Base-by-base conservation (phyloP, 2,797 vertebrate species). In the Linurgus olivaceus region DNA sequence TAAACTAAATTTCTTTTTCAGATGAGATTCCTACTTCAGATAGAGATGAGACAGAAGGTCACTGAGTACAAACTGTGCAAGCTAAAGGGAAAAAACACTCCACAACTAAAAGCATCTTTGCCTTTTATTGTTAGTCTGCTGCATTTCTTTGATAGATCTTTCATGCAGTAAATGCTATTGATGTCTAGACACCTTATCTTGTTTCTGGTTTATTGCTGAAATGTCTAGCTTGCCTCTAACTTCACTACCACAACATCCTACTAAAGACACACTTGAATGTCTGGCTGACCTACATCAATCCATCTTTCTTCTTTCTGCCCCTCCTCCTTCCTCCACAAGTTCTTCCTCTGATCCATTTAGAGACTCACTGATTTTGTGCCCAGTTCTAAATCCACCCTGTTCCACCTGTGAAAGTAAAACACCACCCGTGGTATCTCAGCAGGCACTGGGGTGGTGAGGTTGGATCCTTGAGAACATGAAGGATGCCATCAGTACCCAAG, bases 91-190 rank as follows among this genome's bases (percentile, higher is more conserved):
- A 35, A 47, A 73, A 47, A 9, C 45, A 47, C 9, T 17, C 38
- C 45, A 52, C 45, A 25, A 7, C 24, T 50, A 19, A 78, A 80
- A 70, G 13, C 16, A 59, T 33, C 17, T 35, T 94, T 67, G 12
- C 10, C 20, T 88, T 94, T 92, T 44, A 13, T 47, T 83, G 35
- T 37, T 78, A 78, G 20, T 35, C 24, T 55, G 48, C 45, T 61
- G 29, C n/a, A 76, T 72, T 92, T 78, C 67, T 96, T 88, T 84
- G n/a, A 54, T 86, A 76, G 40, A n/a, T 31, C 28, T 84, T 88
- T 80, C 81, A 59, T 42, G 37, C 38, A 47, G 52, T 45, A 90
- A 68, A 72, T n/a, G 35, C 81, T 88, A 68, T 58, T 96, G 58
- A 95, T 82, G 44, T 70, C 74, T 54, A 78, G 67, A 87, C 80